phyloP scores from a whole-genome alignment of 2,113 vertebrate genomes.

The Phalacrocorax aristotelis region DNA sequence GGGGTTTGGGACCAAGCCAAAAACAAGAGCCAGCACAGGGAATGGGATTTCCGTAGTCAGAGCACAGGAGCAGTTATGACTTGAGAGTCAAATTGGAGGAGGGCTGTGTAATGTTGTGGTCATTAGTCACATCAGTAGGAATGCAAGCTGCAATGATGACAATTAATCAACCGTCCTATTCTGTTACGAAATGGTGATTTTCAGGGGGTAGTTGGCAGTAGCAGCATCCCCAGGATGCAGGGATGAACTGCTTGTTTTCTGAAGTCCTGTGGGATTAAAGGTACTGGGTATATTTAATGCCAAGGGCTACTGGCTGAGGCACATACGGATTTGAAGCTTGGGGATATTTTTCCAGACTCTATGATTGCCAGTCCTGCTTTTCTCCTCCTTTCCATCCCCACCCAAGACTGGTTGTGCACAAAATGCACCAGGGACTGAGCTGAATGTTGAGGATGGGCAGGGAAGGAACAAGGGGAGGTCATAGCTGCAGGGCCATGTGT shows the following conservation, averaged over 20 bases:
- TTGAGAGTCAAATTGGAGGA: neutral
- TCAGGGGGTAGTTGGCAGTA: neutral
- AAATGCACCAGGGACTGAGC: neutral
- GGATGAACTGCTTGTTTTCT: neutral
- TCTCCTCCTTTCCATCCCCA: neutral
- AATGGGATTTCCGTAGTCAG: neutral
- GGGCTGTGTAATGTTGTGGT: neutral
- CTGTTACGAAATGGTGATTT: neutral
- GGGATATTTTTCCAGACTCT: neutral
- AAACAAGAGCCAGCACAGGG: neutral
- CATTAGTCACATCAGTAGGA: neutral
- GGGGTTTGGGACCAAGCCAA: neutral
- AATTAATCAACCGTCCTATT: neutral
- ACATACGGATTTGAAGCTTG: neutral
- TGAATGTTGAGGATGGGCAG: neutral
- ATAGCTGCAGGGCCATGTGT: fast-evolving
- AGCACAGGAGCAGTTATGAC: neutral
- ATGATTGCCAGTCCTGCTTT: neutral
- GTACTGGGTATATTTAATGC: neutral
- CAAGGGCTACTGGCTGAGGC: neutral
- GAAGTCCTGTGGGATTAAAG: neutral
- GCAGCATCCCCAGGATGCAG: neutral
- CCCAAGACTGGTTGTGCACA: neutral
- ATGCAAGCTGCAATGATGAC: neutral
- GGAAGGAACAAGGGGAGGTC: neutral